These are phyloP conservation scores for Protonemura montana DNA, from an alignment of 2,888 invertebrate genomes.

Conservation along the genomic window DNA sequence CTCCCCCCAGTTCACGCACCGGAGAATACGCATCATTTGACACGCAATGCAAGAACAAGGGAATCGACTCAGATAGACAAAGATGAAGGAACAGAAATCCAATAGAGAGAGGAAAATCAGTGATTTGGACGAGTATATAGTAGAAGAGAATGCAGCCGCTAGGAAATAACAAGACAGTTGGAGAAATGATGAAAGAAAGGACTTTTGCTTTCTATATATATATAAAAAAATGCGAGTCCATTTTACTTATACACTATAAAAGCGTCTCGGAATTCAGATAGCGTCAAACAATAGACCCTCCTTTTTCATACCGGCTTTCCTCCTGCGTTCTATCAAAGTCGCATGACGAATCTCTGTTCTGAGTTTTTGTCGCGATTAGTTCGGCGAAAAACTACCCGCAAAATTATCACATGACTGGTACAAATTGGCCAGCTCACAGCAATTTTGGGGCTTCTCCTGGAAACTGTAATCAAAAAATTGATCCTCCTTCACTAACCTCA, in stretches of 20 bases:
- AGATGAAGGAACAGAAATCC: slow-evolving; percentile 48
- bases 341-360: not conserved
- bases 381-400: not conserved
- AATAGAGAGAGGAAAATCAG: slow-evolving; percentile 43
- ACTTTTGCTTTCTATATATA: slow-evolving; percentile 24
- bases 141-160: slow-evolving; percentile 22
- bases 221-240: slow-evolving; percentile 7
- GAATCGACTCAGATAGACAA: slow-evolving; percentile 36
- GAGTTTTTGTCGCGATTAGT: not conserved
- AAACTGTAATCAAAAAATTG: not conserved
- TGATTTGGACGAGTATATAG: slow-evolving; percentile 43
- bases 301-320: not conserved
- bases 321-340: not conserved
- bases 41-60: slow-evolving; percentile 44
- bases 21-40: slow-evolving; percentile 49
- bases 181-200: slow-evolving; percentile 43
- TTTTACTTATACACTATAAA: not conserved
- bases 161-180: slow-evolving; percentile 38
- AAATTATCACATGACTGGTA: not conserved
- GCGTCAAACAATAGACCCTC: not conserved
- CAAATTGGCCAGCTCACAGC: not conserved
- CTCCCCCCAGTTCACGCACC: slow-evolving; percentile 34
- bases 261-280: not conserved
- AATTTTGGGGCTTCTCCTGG: not conserved
- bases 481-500: not conserved